Evolutionary conservation across 2,797 vertebrate genomes (phyloP), one percentile per base, ranked within the genome.

Genomic region (Coccyzus lansbergi): DNA sequence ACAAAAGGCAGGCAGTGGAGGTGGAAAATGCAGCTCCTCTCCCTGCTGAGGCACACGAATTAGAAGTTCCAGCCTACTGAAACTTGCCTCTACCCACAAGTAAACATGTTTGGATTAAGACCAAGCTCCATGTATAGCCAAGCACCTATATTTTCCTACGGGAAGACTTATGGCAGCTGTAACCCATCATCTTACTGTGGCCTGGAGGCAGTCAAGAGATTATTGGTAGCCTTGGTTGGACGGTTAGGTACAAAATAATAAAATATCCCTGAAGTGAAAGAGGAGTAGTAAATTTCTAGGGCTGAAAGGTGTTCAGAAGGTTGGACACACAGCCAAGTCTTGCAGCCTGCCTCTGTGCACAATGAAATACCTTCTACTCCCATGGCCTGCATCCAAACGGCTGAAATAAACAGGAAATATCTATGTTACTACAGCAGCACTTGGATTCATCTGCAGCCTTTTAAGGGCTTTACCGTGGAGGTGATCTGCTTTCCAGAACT

Each of bases 341-440:
- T 49, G 53, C 3, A 6, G 75, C 53, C 88, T 85, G 56, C 20
- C 76, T 65, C 53, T 69, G 63, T 25, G 56, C 83, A 58, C 90
- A 93, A 82, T 62, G 60, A 94, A 95, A 95, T 49, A 46, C 89
- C 64, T 95, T 74, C 74, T 83, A 88, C 85, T 94, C 63, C 77
- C 74, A 74, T 83, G 92, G 92, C 90, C 78, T 36, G 49, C 60
- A 75, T 78, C 91, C 91, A 95, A 95, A 93, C 2, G 1, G 80
- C 88, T 3, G 52, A 94, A 94, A 93, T 80, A 97, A 97, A 96
- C 93, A 96, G 92, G 94, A 96, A 97, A 94, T 95, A 93, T 94
- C 94, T 90, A 79, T 75, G 94, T 76, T 95, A 95, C 93, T 89
- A 93, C 83, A 90, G 87, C 87, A 96, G 83, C 83, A 46, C 59